Percentiles rank a stretch among this genome's conserved stretches.
phyloP scores from a whole-genome alignment of 2,888 invertebrate genomes.

The Galeopsomyia nigrocyanea region DNA sequence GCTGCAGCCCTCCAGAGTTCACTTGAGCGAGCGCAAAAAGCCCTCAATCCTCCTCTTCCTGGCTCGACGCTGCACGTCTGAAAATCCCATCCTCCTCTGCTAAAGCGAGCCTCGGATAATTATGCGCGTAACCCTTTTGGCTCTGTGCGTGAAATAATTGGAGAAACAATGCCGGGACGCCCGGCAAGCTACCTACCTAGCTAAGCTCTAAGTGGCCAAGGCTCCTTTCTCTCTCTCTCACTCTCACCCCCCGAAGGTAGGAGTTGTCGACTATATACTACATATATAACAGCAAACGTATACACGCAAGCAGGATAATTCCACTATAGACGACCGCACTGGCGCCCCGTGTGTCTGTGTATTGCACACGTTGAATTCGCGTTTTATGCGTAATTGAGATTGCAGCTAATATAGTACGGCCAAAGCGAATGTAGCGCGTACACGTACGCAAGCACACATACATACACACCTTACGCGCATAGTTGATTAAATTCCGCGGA shows the following conservation, averaged over 20 bases:
- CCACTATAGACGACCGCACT: no score
- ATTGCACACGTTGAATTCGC: conserved; percentile 55
- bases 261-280: not conserved
- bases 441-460: not conserved
- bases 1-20: no score
- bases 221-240: not conserved
- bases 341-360: not conserved
- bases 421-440: no score
- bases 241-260: not conserved
- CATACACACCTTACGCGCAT: conserved; percentile 30
- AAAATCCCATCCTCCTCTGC: no score
- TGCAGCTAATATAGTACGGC: conserved; percentile 55
- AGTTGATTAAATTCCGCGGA: conserved; percentile 56
- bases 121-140: conserved; percentile 19
- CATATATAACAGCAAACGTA: not conserved
- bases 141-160: conserved; percentile 22
- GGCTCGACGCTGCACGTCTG: no score
- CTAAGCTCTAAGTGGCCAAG: conserved; percentile 18
- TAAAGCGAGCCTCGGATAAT: conserved; percentile 13
- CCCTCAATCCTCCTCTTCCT: no score
- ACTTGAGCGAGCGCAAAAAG: no score
- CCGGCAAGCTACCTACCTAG: no score
- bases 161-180: conserved; percentile 22
- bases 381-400: conserved; percentile 57
- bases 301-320: no score